These are phyloP conservation scores for Mimas tiliae DNA, from an alignment of 2,888 invertebrate species.

Conservation along the genomic window DNA sequence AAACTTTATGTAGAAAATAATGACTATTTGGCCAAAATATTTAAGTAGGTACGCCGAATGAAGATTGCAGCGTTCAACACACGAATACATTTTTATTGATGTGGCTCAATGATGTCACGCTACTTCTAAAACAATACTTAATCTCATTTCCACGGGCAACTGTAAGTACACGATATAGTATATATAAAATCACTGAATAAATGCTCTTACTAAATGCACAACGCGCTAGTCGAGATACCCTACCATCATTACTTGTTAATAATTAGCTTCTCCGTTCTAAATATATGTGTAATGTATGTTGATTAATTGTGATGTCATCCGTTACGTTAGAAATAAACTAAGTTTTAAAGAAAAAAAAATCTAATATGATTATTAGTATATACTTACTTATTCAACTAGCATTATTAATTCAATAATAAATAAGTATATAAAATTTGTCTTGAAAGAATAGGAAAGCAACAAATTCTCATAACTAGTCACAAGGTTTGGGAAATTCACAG, in stretches of 20 bases:
- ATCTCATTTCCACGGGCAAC: background rate
- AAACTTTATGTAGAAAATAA: too few species aligned
- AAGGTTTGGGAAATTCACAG: too few species aligned
- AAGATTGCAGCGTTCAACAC: too few species aligned
- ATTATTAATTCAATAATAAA: too few species aligned
- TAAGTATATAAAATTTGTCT: too few species aligned
- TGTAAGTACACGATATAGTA: background rate
- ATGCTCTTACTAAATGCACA: slow-evolving; percentile 13
- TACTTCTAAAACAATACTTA: background rate
- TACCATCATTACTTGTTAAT: background rate
- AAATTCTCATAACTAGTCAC: too few species aligned
- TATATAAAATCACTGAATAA: background rate
- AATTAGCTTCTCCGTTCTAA: background rate
- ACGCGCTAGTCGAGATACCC: background rate
- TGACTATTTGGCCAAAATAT: background rate
- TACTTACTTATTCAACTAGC: too few species aligned
- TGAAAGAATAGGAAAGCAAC: too few species aligned
- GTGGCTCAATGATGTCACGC: background rate
- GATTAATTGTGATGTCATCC: background rate
- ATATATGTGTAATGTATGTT: background rate
- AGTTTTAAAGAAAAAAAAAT: too few species aligned
- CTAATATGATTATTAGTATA: too few species aligned
- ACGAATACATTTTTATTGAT: background rate
- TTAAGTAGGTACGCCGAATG: background rate
- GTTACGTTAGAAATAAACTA: too few species aligned